Conservation (phyloP, 2,888 invertebrate genomes). For the Apamea epomidion region DNA sequence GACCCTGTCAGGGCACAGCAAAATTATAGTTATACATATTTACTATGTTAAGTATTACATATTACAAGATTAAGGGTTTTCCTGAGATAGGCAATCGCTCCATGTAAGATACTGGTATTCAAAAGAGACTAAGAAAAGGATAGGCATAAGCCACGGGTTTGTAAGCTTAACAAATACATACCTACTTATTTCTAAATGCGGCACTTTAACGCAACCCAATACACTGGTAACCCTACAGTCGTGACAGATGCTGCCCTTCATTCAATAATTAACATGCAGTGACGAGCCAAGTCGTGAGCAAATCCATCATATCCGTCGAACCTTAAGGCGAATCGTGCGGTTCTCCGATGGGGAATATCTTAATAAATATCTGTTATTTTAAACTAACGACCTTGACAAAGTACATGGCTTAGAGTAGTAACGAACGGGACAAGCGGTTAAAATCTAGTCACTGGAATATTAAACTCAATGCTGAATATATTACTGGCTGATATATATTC, state of each 20-base stretch:
- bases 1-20: no score
- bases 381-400: conserved; percentile 37
- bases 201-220: neutral
- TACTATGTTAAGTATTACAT: no score
- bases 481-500: neutral
- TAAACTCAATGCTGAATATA: conserved; percentile 17
- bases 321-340: conserved; percentile 54
- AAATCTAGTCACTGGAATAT: neutral
- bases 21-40: no score
- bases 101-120: no score
- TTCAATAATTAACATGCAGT: conserved; percentile 41
- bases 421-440: conserved; percentile 4
- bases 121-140: no score
- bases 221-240: conserved; percentile 20
- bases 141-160: neutral
- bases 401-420: neutral
- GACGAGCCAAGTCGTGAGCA: conserved; percentile 60
- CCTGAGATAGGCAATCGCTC: neutral
- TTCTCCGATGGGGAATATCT: conserved; percentile 24
- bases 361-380: conserved; percentile 36
- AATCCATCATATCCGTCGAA: conserved; percentile 39
- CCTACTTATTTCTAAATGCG: neutral
- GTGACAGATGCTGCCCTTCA: conserved; percentile 52
- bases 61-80: neutral
- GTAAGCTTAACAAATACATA: neutral